These are phyloP conservation scores for Notarius quadriscutis DNA, from an alignment of 2,113 vertebrate species.

Conservation along the genomic window DNA sequence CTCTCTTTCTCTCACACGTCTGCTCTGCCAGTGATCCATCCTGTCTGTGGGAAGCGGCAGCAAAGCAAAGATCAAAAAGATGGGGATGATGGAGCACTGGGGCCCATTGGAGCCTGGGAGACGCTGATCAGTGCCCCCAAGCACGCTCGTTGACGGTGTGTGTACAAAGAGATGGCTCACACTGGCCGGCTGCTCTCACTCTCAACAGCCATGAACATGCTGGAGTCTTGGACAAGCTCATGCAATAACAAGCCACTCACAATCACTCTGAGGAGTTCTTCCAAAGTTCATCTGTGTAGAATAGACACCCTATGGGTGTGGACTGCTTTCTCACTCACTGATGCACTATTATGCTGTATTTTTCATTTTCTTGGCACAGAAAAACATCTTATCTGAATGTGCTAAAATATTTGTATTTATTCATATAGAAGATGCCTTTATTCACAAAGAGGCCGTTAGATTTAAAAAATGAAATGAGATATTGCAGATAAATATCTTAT, in stretches of 20 bases:
- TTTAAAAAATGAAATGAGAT: neutral
- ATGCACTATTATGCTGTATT: conserved; percentile 1
- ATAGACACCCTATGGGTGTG: conserved; percentile 16
- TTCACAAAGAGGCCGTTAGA: neutral
- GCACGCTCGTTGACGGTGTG: conserved; percentile 83
- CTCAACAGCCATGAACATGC: conserved; percentile 80
- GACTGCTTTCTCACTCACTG: neutral
- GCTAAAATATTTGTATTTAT: neutral
- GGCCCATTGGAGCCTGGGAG: conserved; percentile 57
- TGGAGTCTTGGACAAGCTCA: conserved; percentile 80
- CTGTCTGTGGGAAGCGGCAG: conserved; percentile 83
- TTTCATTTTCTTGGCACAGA: conserved; percentile 25
- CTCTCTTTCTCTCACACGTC: conserved; percentile 58
- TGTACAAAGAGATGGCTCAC: conserved; percentile 74
- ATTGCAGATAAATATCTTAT: neutral
- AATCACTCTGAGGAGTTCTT: conserved; percentile 77
- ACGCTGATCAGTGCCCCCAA: conserved; percentile 81
- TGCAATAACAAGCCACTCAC: conserved; percentile 89
- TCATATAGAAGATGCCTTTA: neutral
- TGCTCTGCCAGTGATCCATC: conserved; percentile 79
- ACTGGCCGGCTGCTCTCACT: conserved; percentile 84
- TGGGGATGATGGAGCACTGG: conserved; percentile 66
- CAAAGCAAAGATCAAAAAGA: conserved; percentile 88
- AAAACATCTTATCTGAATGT: neutral
- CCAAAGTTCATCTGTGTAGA: conserved; percentile 52